These are phyloP conservation scores for Misgurnus anguillicaudatus DNA, from an alignment of 2,113 vertebrate species.

Conservation along the genomic window DNA sequence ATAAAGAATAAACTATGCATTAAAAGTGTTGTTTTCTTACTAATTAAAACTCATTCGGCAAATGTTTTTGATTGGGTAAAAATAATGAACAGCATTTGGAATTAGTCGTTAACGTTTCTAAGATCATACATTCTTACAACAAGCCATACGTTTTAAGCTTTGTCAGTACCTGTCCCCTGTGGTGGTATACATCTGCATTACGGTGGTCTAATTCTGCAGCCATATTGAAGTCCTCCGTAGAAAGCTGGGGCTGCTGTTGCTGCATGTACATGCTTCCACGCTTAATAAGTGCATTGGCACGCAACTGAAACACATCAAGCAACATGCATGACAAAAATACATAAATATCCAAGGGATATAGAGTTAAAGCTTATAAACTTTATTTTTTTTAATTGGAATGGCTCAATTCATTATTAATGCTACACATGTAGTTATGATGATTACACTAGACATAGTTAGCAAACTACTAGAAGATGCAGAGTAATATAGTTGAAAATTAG, in stretches of 20 bases:
- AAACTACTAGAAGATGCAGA: too few relatives aligned
- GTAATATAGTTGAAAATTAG: too few relatives aligned
- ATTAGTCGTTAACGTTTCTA: too few relatives aligned
- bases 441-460: too few relatives aligned
- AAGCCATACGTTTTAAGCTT: background rate
- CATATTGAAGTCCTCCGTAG: constrained; percentile 95
- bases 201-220: constrained; percentile 90
- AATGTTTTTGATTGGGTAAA: background rate
- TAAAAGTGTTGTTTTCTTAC: too few relatives aligned
- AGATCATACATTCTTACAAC: background rate
- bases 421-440: too few relatives aligned
- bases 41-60: too few relatives aligned
- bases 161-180: constrained; percentile 87
- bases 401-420: background rate
- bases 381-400: background rate
- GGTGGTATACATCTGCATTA: constrained; percentile 98
- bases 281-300: constrained; percentile 95
- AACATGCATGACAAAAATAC: background rate
- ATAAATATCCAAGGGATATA: background rate
- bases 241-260: constrained; percentile 90
- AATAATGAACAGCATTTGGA: too few relatives aligned
- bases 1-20: too few relatives aligned
- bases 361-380: background rate
- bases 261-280: constrained; percentile 99
- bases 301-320: constrained; percentile 69